Evolutionary conservation across 2,888 invertebrate genomes (phyloP).

Genomic region (Macrostomum cliftonense): DNA sequence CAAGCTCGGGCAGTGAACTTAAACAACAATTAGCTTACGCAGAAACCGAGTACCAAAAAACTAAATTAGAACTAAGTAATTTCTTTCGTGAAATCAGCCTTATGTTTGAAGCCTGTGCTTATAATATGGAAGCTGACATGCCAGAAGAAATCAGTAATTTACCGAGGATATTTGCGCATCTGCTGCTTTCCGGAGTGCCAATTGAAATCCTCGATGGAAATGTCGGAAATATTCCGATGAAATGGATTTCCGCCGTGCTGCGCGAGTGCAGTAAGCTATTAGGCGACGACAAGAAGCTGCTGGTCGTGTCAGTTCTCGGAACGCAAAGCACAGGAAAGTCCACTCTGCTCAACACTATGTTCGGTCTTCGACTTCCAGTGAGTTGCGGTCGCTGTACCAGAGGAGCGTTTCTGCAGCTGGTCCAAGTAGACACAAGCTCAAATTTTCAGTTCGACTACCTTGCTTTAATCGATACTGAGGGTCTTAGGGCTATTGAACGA

Average conservation of each 20-base stretch:
- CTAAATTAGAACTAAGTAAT: too few relatives aligned
- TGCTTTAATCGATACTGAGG: neutral
- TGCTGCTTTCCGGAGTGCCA: slow-evolving; percentile 5
- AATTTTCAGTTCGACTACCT: neutral
- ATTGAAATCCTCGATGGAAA: slow-evolving; percentile 11
- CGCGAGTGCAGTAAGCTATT: neutral
- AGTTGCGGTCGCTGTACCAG: slow-evolving; percentile 10
- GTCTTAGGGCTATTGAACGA: neutral
- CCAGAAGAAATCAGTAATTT: neutral
- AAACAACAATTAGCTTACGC: too few relatives aligned
- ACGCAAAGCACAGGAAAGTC: slow-evolving; percentile 11
- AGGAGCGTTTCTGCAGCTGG: slow-evolving; percentile 8
- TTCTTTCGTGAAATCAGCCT: too few relatives aligned
- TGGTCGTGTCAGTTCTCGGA: slow-evolving; percentile 10
- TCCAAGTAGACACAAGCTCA: neutral
- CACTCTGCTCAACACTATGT: slow-evolving; percentile 10
- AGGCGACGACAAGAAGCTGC: slow-evolving; percentile 5
- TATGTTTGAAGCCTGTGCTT: too few relatives aligned
- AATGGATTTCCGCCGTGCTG: slow-evolving; percentile 6
- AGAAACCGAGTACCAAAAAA: too few relatives aligned
- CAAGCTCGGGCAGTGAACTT: too few relatives aligned
- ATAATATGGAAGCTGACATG: too few relatives aligned
- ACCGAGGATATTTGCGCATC: neutral
- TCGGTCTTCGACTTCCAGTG: slow-evolving; percentile 7
- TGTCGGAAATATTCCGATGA: slow-evolving; percentile 4